Evolutionary conservation across 2,888 invertebrate species (phyloP), one percentile per base, ranked within the genome.

Genomic region (Lasioglossum villosulum): DNA sequence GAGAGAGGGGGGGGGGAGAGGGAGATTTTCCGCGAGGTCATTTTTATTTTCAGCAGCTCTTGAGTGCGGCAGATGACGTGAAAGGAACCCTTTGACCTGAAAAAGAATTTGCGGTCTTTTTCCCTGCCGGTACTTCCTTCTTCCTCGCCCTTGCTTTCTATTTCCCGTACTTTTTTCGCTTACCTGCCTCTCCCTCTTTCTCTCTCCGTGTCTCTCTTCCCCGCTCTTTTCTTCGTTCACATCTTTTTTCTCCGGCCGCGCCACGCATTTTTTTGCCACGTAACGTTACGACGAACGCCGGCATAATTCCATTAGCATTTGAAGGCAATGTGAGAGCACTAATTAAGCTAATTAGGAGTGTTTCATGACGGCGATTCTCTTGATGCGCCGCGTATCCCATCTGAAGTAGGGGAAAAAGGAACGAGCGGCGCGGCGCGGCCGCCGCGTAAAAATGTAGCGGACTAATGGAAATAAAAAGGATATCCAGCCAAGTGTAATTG

Each of bases 21-120:
- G 30, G n/a, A 19, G 63, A 66, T 84, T 84, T 86, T 83, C 78
- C 87, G 84, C 89, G 81, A 81, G 81, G 82, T 84, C 89, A 87
- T 90, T 90, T 90, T 90, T 90, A 89, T 90, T 90, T 90, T 83
- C 84, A 87, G 72, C 78, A 63, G 82, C 86, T 81, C 86, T 84
- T 71, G 84, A 84, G 87, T 74, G 74, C 86, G 86, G 87, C 78
- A 79, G 84, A 90, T 88, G 90, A 88, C 86, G 88, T 82, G 86
- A 84, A 88, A 90, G 87, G 80, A 86, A 80, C 82, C 75, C 87
- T 88, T 88, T 90, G 89, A 88, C 86, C 89, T 83, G 79, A 84
- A 88, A 86, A 90, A 86, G 86, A 86, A 86, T 70, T 85, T 75
- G 87, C 73, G 85, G 86, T 85, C 87, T 83, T 81, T 81, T 83